Evolutionary conservation across 2,888 invertebrate genomes (phyloP).

Genomic region (Eudemis profundana): DNA sequence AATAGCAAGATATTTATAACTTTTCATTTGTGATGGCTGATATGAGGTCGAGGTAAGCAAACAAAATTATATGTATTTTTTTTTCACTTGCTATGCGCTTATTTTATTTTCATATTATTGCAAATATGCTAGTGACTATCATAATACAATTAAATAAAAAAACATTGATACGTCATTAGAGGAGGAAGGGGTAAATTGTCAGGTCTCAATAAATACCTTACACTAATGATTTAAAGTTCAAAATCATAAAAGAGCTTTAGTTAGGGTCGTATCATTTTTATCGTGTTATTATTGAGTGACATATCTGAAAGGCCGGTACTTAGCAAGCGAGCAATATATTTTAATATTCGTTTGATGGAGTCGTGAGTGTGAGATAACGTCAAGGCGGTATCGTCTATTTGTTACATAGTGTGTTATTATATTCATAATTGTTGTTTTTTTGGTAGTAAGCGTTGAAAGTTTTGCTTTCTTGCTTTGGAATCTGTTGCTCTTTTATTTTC

Average conservation of each 20-base stretch:
- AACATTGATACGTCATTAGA: conserved; percentile 5
- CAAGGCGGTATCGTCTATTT: conserved; percentile 53
- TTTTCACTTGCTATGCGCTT: neutral
- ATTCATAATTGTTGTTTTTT: conserved; percentile 45
- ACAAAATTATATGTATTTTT: neutral
- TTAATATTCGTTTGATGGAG: conserved; percentile 67
- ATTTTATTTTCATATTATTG: neutral
- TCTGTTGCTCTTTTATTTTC: conserved; percentile 20
- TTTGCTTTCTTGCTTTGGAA: conserved; percentile 40
- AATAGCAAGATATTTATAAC: conserved; percentile 19
- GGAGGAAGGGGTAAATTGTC: conserved; percentile 4
- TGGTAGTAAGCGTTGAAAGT: conserved; percentile 41
- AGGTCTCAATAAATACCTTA: neutral
- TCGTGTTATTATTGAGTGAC: conserved; percentile 52
- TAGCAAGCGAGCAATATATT: conserved; percentile 45
- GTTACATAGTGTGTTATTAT: conserved; percentile 55
- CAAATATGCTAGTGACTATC: too few relatives aligned
- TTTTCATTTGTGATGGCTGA: conserved; percentile 13
- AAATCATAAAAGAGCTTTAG: conserved; percentile 18
- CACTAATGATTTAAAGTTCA: conserved; percentile 6
- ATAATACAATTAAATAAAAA: conserved; percentile 23
- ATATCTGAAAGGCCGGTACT: conserved; percentile 54
- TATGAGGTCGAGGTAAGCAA: conserved; percentile 37
- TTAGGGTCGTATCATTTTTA: conserved; percentile 45
- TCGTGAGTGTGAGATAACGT: conserved; percentile 64